These are phyloP conservation scores for Hypsopygia costalis DNA, from an alignment of 2,888 invertebrate genomes.

Conservation along the genomic window DNA sequence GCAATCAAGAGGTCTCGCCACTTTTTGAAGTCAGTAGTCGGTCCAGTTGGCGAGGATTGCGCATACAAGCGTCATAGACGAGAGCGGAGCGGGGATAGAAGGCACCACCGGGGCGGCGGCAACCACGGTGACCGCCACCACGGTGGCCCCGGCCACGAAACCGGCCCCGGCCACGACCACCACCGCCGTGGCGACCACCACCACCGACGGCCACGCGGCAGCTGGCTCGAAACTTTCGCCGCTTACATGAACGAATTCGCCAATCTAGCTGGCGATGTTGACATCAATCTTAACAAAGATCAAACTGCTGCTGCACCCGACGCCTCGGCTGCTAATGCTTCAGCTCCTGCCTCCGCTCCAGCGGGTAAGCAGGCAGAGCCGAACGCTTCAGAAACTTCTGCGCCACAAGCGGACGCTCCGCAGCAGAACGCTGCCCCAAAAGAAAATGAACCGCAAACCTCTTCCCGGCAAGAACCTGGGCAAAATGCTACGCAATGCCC, in stretches of 20 bases:
- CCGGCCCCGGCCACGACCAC: constrained; percentile 30
- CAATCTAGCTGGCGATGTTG: constrained; percentile 66
- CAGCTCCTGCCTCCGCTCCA: constrained; percentile 16
- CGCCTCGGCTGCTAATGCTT: constrained; percentile 24
- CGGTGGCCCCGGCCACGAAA: constrained; percentile 29
- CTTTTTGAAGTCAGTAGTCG: constrained; percentile 49
- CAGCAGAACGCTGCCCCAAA: constrained; percentile 1
- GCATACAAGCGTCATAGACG: constrained; percentile 41
- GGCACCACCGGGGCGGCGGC: constrained; percentile 25
- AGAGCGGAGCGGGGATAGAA: constrained; percentile 41
- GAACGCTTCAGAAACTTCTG: too few relatives aligned
- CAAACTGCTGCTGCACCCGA: constrained; percentile 6
- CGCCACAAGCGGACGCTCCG: neutral
- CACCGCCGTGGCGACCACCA: constrained; percentile 34
- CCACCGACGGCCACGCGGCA: constrained; percentile 34
- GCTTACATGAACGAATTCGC: constrained; percentile 78
- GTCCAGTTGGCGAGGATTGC: constrained; percentile 31
- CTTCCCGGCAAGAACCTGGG: constrained; percentile 16
- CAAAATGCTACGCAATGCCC: constrained; percentile 18
- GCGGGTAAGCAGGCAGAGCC: neutral
- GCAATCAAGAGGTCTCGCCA: constrained; percentile 61
- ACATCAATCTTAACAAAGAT: constrained; percentile 11
- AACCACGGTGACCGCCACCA: constrained; percentile 22
- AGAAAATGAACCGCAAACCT: constrained; percentile 19
- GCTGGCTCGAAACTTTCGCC: constrained; percentile 73